Conservation (phyloP, 2,888 invertebrate genomes). For the Drosophila flavopinicola region DNA sequence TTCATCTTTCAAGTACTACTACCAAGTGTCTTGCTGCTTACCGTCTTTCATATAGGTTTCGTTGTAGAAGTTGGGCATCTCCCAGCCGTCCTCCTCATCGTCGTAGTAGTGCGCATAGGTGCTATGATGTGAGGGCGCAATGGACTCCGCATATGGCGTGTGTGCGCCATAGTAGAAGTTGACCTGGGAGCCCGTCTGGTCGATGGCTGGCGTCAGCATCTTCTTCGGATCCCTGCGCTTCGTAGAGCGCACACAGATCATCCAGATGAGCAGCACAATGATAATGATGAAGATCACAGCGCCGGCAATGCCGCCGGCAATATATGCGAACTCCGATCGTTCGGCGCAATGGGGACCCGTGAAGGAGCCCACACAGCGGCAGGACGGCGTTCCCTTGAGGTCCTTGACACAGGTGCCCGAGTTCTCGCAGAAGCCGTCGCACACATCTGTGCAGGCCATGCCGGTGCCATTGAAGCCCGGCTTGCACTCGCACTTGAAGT, state of each 20-base stretch:
- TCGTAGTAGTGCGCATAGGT: slow-evolving; percentile 98
- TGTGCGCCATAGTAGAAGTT: slow-evolving; percentile 98
- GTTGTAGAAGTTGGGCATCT: slow-evolving; percentile 98
- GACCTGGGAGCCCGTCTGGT: slow-evolving; percentile 96
- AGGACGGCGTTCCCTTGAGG: slow-evolving; percentile 92
- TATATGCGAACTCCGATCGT: slow-evolving; percentile 97
- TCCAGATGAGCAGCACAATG: slow-evolving; percentile 96
- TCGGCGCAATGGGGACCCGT: slow-evolving; percentile 95
- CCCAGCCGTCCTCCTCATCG: slow-evolving; percentile 98
- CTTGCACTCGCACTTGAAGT: slow-evolving; percentile 96
- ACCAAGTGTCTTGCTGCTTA: slow-evolving; percentile 39
- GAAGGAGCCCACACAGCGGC: slow-evolving; percentile 95
- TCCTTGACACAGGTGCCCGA: slow-evolving; percentile 95
- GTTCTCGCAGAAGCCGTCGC: slow-evolving; percentile 94
- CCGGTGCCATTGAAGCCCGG: slow-evolving; percentile 96
- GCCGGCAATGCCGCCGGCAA: slow-evolving; percentile 96
- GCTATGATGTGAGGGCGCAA: slow-evolving; percentile 97
- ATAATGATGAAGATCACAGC: slow-evolving; percentile 97
- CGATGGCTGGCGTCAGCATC: slow-evolving; percentile 93
- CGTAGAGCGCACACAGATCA: slow-evolving; percentile 97
- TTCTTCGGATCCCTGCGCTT: slow-evolving; percentile 96
- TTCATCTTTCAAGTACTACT: background rate
- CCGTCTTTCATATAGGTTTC: slow-evolving; percentile 98
- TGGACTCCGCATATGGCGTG: slow-evolving; percentile 97
- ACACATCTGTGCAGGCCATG: slow-evolving; percentile 91